phyloP scores from a whole-genome alignment of 2,113 vertebrate genomes.

The Litocranius walleri region DNA sequence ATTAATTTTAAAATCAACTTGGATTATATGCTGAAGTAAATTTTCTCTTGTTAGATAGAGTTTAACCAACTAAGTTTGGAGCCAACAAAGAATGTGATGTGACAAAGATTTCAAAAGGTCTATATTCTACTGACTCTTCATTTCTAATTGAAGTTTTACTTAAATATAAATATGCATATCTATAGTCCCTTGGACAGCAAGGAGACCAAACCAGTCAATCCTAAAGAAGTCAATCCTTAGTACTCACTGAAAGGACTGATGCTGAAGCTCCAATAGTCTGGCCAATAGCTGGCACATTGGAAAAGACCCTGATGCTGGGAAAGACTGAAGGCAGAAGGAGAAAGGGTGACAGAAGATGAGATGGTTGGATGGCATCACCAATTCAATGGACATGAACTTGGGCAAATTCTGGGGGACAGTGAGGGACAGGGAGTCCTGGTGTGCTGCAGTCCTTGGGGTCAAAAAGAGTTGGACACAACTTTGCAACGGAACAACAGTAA shows the following conservation, averaged over 20 bases:
- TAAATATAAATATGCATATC: neutral
- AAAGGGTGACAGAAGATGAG: neutral
- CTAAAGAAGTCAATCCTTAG: neutral
- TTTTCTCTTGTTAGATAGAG: neutral
- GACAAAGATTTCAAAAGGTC: neutral
- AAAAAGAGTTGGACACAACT: neutral
- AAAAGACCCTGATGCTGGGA: neutral
- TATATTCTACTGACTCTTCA: neutral
- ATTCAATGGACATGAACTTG: neutral
- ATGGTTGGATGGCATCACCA: neutral
- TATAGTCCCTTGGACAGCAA: neutral
- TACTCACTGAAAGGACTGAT: neutral
- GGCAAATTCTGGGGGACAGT: neutral
- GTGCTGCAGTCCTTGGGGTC: neutral
- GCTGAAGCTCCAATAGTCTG: neutral
- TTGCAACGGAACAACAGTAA: neutral
- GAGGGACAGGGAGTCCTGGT: neutral
- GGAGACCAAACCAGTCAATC: neutral
- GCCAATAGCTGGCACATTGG: neutral
- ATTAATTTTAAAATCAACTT: conserved; percentile 7
- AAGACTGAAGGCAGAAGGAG: neutral
- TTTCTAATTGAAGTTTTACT: neutral
- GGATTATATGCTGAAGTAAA: neutral
- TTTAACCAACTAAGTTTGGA: neutral
- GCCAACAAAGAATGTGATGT: neutral